A percentile compares a stretch with the other conserved stretches of the same genome.
phyloP scores from a whole-genome alignment of 2,888 invertebrate species.

The Rhimphoctona megacephalus region DNA sequence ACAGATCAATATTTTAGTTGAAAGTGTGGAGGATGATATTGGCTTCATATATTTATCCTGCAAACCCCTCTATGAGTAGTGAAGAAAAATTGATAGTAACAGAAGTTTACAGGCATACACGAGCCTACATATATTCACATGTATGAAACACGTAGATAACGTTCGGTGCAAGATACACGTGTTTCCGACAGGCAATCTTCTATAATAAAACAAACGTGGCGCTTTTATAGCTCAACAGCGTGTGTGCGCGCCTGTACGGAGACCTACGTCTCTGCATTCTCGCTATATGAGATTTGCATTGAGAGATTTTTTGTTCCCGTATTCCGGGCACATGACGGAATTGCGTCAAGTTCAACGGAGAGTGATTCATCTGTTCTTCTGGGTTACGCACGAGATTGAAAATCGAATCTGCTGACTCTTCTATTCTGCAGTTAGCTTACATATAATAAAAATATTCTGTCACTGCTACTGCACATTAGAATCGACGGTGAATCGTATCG shows the following conservation, averaged over 20 bases:
- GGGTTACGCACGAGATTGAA: constrained; percentile 27
- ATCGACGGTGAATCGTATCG: neutral
- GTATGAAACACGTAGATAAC: constrained; percentile 32
- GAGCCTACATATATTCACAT: neutral
- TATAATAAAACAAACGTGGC: constrained; percentile 71
- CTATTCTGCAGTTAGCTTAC: neutral
- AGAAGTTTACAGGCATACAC: constrained; percentile 19
- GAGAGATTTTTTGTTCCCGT: constrained; percentile 64
- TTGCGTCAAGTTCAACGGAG: constrained; percentile 26
- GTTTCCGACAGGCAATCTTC: constrained; percentile 74
- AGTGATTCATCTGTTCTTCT: constrained; percentile 24
- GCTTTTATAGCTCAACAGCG: constrained; percentile 65
- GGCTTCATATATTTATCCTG: constrained; percentile 43
- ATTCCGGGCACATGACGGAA: constrained; percentile 38
- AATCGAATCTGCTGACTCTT: constrained; percentile 41
- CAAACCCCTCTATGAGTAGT: constrained; percentile 33
- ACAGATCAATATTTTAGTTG: constrained; percentile 26
- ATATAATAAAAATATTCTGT: neutral
- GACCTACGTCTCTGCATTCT: constrained; percentile 24
- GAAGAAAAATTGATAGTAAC: constrained; percentile 41
- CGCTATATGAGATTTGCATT: constrained; percentile 61
- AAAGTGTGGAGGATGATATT: constrained; percentile 33
- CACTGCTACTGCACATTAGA: neutral
- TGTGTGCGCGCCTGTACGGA: constrained; percentile 44
- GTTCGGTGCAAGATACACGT: constrained; percentile 63